Base-by-base conservation (phyloP, 2,113 vertebrate genomes). In the Podiceps cristatus region DNA sequence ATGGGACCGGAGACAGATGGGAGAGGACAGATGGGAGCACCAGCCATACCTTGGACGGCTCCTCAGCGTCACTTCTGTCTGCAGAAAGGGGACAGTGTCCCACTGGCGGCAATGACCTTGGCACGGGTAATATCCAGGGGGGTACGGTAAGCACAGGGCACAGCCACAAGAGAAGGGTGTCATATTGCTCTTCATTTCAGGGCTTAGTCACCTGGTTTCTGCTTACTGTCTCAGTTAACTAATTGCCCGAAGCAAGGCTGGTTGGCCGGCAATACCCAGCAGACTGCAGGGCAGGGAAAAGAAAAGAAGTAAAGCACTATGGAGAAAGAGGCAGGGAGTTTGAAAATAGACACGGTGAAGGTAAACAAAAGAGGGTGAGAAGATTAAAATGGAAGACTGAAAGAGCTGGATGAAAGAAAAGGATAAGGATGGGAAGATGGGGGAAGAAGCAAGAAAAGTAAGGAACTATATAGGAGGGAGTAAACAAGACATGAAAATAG, bases 11-110 rank as follows among this genome's bases (percentile, higher is more conserved):
- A 33, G 35, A 52, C 9, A 25, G 68, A 31, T 9, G 5, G 13
- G 31, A 33, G 8, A 20, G 44, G 40, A 50, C 4, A 47, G 33
- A 60, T 13, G 15, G 68, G n/a, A 67, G 22, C 0, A 0, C 7
- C 52, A 13, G 12, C 13, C 98, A 42, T 98, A 98, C 98, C 98
- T 98, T 96, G 78, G 60, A 91, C 95, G 90, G 97, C 86, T 95
- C 95, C 97, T 77, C 91, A 80, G 96, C 23, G 22, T 22, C 88
- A 14, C 92, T 93, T 60, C 92, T 87, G 91, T 85, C 33, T 7
- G 55, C n/a, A 62, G 71, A 76, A 88, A 45, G 7, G 42, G 95
- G 82, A 76, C 18, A 2, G 33, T 37, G 97, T 71, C 91, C 88
- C 67, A 6, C 31, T 58, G 74, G 68, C 31, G 88, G 66, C 13